Evolutionary conservation across 2,888 invertebrate species (phyloP).

Genomic region (Drosophila testacea): DNA sequence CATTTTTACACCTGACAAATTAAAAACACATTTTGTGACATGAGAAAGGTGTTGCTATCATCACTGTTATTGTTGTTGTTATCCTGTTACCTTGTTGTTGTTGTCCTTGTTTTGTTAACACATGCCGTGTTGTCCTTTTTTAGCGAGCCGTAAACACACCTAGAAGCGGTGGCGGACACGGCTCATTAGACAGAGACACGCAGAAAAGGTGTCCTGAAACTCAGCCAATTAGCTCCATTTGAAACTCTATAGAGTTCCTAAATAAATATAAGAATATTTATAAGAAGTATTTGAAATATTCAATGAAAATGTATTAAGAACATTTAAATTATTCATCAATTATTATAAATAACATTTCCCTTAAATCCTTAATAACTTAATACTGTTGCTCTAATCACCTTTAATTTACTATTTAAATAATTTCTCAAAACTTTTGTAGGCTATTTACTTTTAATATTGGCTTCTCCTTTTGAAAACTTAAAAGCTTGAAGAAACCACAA

Average conservation of each 20-base stretch:
- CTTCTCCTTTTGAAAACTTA: slow-evolving; percentile 33
- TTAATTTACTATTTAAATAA: not conserved
- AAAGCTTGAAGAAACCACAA: slow-evolving; percentile 5
- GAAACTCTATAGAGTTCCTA: not conserved
- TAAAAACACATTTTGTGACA: slow-evolving; percentile 75
- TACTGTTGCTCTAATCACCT: not conserved
- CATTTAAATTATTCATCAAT: not conserved
- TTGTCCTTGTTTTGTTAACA: slow-evolving; percentile 42
- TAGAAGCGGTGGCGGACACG: slow-evolving; percentile 50
- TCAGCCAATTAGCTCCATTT: slow-evolving; percentile 35
- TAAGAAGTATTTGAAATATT: slow-evolving; percentile 7
- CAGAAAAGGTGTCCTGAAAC: slow-evolving; percentile 37
- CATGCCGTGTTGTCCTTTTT: slow-evolving; percentile 55
- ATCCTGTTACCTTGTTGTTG: slow-evolving; percentile 22
- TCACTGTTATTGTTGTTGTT: slow-evolving; percentile 22
- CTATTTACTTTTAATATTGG: slow-evolving; percentile 58
- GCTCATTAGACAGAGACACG: slow-evolving; percentile 62
- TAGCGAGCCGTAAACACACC: slow-evolving; percentile 28
- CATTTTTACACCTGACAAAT: slow-evolving; percentile 75
- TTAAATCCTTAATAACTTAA: not conserved
- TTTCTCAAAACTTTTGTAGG: not conserved
- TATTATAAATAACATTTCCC: not conserved
- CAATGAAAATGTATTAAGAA: not conserved
- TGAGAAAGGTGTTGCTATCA: slow-evolving; percentile 37
- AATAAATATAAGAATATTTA: too few species aligned